phyloP scores from a whole-genome alignment of 2,888 invertebrate species.

The Melanophora roralis region DNA sequence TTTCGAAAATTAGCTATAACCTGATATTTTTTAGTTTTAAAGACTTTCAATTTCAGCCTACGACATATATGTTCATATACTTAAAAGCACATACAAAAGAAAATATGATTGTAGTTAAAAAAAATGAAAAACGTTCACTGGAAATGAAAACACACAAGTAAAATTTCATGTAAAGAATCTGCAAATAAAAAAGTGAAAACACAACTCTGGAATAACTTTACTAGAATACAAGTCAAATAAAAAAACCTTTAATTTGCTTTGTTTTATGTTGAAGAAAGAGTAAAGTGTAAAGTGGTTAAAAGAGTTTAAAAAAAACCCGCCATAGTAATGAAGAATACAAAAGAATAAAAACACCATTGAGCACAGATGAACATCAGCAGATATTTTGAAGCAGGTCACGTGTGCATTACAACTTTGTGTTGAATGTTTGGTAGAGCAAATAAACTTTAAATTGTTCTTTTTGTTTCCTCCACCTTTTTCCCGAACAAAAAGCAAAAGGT shows the following conservation, averaged over 20 bases:
- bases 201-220: constrained; percentile 37
- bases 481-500: neutral
- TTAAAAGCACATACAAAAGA: constrained; percentile 3
- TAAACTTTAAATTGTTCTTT: constrained; percentile 36
- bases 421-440: constrained; percentile 51
- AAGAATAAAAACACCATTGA: constrained; percentile 27
- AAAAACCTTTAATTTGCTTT: constrained; percentile 19
- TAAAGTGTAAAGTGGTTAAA: too few species aligned
- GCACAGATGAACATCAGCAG: constrained; percentile 2
- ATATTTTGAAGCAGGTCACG: constrained; percentile 55
- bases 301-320: neutral
- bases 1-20: too few species aligned
- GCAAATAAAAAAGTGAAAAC: constrained; percentile 14
- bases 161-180: constrained; percentile 18
- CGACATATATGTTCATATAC: too few species aligned
- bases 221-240: constrained; percentile 34
- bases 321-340: constrained; percentile 18
- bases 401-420: constrained; percentile 40
- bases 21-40: too few species aligned
- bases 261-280: neutral
- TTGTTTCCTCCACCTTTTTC: neutral
- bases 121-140: constrained; percentile 12
- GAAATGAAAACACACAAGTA: constrained; percentile 41
- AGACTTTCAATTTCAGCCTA: too few species aligned
- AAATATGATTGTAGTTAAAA: constrained; percentile 26